These are phyloP conservation scores for Triops longicaudatus DNA, from an alignment of 1,140 invertebrate species.

Conservation along the genomic window DNA sequence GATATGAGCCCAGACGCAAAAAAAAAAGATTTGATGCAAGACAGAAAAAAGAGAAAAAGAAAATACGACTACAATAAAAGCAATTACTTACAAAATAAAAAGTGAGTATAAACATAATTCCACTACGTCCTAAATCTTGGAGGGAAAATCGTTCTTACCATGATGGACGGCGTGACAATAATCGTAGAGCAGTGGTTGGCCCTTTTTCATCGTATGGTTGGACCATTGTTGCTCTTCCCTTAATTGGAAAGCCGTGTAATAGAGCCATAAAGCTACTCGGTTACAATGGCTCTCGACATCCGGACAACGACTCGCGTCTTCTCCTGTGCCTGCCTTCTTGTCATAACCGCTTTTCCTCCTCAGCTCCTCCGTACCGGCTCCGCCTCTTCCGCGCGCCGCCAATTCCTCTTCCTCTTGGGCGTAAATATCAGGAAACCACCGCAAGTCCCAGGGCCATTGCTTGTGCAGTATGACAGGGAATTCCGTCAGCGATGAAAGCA, in stretches of 20 bases:
- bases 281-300: conserved; percentile 23
- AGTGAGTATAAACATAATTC: neutral
- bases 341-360: conserved; percentile 29
- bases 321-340: neutral
- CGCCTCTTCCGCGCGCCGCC: too few relatives aligned
- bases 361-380: conserved; percentile 29
- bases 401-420: neutral
- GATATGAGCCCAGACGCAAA: too few relatives aligned
- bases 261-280: conserved; percentile 3
- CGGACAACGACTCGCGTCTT: conserved; percentile 19
- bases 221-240: neutral
- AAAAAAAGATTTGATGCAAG: too few relatives aligned
- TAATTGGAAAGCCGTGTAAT: conserved; percentile 12
- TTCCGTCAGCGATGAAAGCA: neutral
- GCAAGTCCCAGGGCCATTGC: conserved; percentile 31
- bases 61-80: too few relatives aligned
- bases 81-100: too few relatives aligned
- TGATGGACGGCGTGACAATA: conserved; percentile 7
- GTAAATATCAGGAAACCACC: conserved; percentile 29
- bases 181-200: conserved; percentile 6
- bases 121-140: neutral
- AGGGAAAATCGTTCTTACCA: neutral
- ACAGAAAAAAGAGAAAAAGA: too few relatives aligned
- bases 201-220: neutral
- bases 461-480: neutral